A percentile compares a stretch with the other conserved stretches of the same genome.
Conservation (phyloP, 2,888 invertebrate species). For the Ethmia dodecea region DNA sequence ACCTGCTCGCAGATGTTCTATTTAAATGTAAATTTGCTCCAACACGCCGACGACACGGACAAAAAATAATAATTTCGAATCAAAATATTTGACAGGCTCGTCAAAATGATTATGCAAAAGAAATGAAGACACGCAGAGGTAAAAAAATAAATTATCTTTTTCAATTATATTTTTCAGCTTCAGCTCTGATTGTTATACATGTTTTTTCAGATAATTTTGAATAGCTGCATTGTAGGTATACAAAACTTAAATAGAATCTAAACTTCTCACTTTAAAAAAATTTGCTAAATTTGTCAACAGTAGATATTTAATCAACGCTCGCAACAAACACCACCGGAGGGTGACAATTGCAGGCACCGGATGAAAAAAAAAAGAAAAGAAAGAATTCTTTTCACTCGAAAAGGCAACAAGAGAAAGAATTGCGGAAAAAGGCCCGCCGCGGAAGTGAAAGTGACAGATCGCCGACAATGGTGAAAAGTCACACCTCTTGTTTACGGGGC, state of each 20-base stretch:
- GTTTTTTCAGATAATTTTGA: too few species aligned
- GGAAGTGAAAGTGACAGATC: conserved; percentile 76
- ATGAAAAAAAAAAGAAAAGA: conserved; percentile 48
- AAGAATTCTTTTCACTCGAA: conserved; percentile 65
- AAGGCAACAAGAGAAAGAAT: conserved; percentile 69
- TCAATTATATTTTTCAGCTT: too few species aligned
- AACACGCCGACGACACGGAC: conserved; percentile 61
- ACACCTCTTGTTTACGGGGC: conserved; percentile 74
- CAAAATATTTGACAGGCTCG: conserved; percentile 57
- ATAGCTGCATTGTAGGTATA: too few species aligned
- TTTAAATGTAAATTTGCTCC: conserved; percentile 74
- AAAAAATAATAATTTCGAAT: conserved; percentile 63
- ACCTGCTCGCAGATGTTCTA: conserved; percentile 72
- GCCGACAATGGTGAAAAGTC: conserved; percentile 72
- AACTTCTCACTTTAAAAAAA: conserved; percentile 40
- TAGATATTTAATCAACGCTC: conserved; percentile 71
- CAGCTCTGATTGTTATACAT: too few species aligned
- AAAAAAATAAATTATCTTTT: too few species aligned
- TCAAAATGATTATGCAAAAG: conserved; percentile 26
- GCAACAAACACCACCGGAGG: conserved; percentile 64
- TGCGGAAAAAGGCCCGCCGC: conserved; percentile 46
- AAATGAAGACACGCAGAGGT: too few species aligned
- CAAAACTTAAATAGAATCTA: too few species aligned
- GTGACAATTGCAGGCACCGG: conserved; percentile 70
- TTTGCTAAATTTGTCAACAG: conserved; percentile 60